These are phyloP conservation scores for fruit fly (Drosophila melanogaster) DNA, from an alignment of 1,140 invertebrate species.

Conservation along the genomic window Release_6_plus_ISO1_MT NT_037436.4:27969001-27969500, in stretches of 20 bases:
- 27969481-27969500: slow-evolving; percentile 98
- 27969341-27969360: slow-evolving; percentile 97
- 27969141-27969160: slow-evolving; percentile 98
- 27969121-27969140: slow-evolving; percentile 97
- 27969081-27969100: slow-evolving; percentile 95
- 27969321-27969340: slow-evolving; percentile 99
- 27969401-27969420: slow-evolving; percentile 98
- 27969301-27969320: slow-evolving; percentile 96
- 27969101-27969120: slow-evolving; percentile 97
- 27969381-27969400: slow-evolving; percentile 99
- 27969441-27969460: slow-evolving; percentile 98
- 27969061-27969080: slow-evolving; percentile 96
- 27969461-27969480: slow-evolving; percentile 98
- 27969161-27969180: slow-evolving; percentile 91
- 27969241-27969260: slow-evolving; percentile 96
- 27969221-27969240: slow-evolving; percentile 97
- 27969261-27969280: slow-evolving; percentile 99
- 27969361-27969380: slow-evolving; percentile 97
- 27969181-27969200: slow-evolving; percentile 92
- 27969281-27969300: slow-evolving; percentile 94
- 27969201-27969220: slow-evolving; percentile 96
- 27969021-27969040: slow-evolving; percentile 97
- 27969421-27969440: slow-evolving; percentile 94
- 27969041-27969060: slow-evolving; percentile 96
- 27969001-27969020: slow-evolving; percentile 95